A percentile compares a stretch with the other conserved stretches of the same genome.
phyloP scores from a whole-genome alignment of 1,140 invertebrate genomes.

The Cherax destructor region DNA sequence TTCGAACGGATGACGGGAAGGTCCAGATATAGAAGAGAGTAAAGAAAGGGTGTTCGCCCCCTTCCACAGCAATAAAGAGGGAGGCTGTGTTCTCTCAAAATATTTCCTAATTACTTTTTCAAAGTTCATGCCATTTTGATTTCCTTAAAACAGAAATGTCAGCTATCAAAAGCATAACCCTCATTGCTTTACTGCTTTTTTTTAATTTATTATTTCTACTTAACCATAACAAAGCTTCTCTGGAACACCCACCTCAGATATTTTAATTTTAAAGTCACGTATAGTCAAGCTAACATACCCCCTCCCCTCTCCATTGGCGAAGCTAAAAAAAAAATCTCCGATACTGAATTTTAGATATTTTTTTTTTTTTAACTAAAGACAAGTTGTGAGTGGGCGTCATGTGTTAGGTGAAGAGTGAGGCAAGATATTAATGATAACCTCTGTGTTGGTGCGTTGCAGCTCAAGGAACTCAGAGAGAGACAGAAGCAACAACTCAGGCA shows the following conservation, averaged over 20 bases:
- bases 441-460: slow-evolving; percentile 77
- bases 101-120: neutral
- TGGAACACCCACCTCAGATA: no score
- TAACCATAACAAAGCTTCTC: no score
- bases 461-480: slow-evolving; percentile 98
- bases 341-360: neutral
- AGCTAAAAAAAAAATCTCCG: neutral
- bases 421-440: neutral
- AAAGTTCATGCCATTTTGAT: neutral
- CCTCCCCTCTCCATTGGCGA: no score
- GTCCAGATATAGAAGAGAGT: neutral
- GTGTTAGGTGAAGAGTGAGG: neutral
- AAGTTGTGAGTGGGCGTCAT: neutral
- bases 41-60: neutral
- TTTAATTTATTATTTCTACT: no score
- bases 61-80: neutral
- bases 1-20: neutral
- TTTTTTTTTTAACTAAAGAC: neutral
- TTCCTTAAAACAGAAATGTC: no score
- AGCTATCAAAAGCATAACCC: no score
- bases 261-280: no score
- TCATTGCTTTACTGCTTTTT: no score
- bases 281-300: no score
- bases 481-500: slow-evolving; percentile 95
- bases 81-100: neutral